phyloP scores from a whole-genome alignment of 1,140 invertebrate genomes.

The Drosophila insularis region DNA sequence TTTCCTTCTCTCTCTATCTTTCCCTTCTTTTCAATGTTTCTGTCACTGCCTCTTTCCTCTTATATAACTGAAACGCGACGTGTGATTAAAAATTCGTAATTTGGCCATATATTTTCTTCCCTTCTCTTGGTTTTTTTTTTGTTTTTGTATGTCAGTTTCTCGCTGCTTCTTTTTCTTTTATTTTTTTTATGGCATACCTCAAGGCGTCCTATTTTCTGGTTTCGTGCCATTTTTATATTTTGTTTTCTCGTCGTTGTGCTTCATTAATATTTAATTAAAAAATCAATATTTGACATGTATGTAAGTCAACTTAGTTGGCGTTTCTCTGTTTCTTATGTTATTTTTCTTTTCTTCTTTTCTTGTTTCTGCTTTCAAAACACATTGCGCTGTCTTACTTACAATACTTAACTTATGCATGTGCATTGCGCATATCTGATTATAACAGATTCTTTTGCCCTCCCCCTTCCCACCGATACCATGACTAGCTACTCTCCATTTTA shows the following conservation, averaged over 20 bases:
- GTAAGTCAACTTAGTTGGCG: slow-evolving; percentile 62
- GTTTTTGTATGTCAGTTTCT: slow-evolving; percentile 30
- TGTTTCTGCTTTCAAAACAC: slow-evolving; percentile 18
- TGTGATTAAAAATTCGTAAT: slow-evolving; percentile 80
- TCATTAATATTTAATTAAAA: slow-evolving; percentile 82
- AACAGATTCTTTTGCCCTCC: slow-evolving; percentile 58
- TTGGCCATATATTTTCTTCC: slow-evolving; percentile 50
- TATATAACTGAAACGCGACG: slow-evolving; percentile 67
- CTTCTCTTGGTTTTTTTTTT: slow-evolving; percentile 28
- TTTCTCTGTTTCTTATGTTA: slow-evolving; percentile 19
- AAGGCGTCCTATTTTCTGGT: slow-evolving; percentile 39
- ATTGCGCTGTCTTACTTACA: slow-evolving; percentile 4
- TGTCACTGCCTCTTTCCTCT: slow-evolving; percentile 2
- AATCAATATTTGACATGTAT: slow-evolving; percentile 82
- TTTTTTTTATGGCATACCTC: slow-evolving; percentile 60
- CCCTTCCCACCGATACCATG: neutral
- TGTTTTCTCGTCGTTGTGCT: slow-evolving; percentile 48
- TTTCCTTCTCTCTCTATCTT: too few relatives aligned
- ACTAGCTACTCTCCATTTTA: neutral
- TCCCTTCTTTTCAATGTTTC: neutral
- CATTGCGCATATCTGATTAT: slow-evolving; percentile 76
- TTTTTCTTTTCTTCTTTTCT: slow-evolving; percentile 21
- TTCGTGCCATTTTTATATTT: slow-evolving; percentile 40
- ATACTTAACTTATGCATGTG: slow-evolving; percentile 70
- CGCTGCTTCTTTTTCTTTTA: slow-evolving; percentile 16